Percentiles rank a stretch among this genome's conserved stretches.
Conservation (phyloP, 2,888 invertebrate genomes). For the Melanostoma mellinum region DNA sequence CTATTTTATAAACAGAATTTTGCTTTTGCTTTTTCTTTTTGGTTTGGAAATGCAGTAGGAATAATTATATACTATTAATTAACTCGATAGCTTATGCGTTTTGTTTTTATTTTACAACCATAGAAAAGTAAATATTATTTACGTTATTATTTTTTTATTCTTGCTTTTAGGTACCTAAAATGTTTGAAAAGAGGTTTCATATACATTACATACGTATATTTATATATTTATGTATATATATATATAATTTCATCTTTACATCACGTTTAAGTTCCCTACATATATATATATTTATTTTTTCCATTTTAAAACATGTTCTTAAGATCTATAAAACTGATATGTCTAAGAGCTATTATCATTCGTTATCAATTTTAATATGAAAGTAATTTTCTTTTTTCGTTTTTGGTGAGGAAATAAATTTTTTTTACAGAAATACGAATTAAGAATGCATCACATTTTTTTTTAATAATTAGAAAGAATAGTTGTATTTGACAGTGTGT, state of each 20-base stretch:
- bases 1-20: conserved; percentile 62
- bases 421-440: conserved; percentile 43
- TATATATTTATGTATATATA: conserved; percentile 73
- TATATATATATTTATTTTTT: conserved; percentile 53
- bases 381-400: conserved; percentile 47
- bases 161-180: conserved; percentile 71
- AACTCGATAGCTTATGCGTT: conserved; percentile 72
- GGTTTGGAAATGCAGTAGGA: conserved; percentile 69
- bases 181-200: conserved; percentile 66
- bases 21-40: conserved; percentile 48
- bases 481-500: conserved; percentile 5
- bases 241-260: conserved; percentile 75
- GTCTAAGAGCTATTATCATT: conserved; percentile 82
- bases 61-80: conserved; percentile 70
- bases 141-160: conserved; percentile 61
- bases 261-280: conserved; percentile 73
- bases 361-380: conserved; percentile 78
- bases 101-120: conserved; percentile 69
- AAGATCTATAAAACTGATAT: conserved; percentile 80
- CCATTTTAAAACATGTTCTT: conserved; percentile 76
- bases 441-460: conserved; percentile 60
- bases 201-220: conserved; percentile 59
- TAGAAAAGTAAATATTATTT: conserved; percentile 72
- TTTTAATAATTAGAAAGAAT: conserved; percentile 39
- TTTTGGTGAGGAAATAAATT: conserved; percentile 45